Percentiles rank a stretch among this genome's conserved stretches.
These are phyloP conservation scores for Aeoliscus strigatus DNA, from an alignment of 2,797 vertebrate genomes.

Conservation along the genomic window DNA sequence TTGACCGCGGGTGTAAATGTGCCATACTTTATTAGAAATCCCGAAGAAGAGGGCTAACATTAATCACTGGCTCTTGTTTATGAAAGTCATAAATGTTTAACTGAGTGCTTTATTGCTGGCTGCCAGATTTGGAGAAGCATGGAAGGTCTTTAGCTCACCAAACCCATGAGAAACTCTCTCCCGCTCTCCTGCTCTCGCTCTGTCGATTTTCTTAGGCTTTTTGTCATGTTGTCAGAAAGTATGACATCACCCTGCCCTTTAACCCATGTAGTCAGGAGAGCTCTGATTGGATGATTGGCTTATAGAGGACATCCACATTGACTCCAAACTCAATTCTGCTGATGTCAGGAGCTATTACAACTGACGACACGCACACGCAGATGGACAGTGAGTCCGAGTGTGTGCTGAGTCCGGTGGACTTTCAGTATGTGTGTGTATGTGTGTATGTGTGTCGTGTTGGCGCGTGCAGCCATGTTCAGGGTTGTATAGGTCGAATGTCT, in stretches of 20 bases:
- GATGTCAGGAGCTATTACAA: constrained; percentile 70
- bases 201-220: constrained; percentile 33
- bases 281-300: constrained; percentile 75
- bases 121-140: constrained; percentile 66
- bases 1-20: constrained; percentile 79
- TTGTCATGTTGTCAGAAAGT: constrained; percentile 70
- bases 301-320: constrained; percentile 68
- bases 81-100: constrained; percentile 83
- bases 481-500: constrained; percentile 68
- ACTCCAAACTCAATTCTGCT: constrained; percentile 74
- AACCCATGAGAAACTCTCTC: too few species aligned
- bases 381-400: constrained; percentile 24
- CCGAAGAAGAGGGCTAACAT: constrained; percentile 79
- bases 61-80: constrained; percentile 82
- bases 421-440: constrained; percentile 18
- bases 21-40: constrained; percentile 83
- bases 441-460: constrained; percentile 24
- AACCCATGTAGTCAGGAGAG: constrained; percentile 61
- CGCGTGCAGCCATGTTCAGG: constrained; percentile 49
- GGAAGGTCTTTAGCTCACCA: constrained; percentile 48
- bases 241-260: constrained; percentile 75
- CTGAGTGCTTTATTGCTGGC: constrained; percentile 76
- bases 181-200: constrained; percentile 8
- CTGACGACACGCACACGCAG: constrained; percentile 53
- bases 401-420: constrained; percentile 10